A percentile compares a stretch with the other conserved stretches of the same genome.
phyloP scores from a whole-genome alignment of 2,113 vertebrate species.

The Seriola rivoliana region DNA sequence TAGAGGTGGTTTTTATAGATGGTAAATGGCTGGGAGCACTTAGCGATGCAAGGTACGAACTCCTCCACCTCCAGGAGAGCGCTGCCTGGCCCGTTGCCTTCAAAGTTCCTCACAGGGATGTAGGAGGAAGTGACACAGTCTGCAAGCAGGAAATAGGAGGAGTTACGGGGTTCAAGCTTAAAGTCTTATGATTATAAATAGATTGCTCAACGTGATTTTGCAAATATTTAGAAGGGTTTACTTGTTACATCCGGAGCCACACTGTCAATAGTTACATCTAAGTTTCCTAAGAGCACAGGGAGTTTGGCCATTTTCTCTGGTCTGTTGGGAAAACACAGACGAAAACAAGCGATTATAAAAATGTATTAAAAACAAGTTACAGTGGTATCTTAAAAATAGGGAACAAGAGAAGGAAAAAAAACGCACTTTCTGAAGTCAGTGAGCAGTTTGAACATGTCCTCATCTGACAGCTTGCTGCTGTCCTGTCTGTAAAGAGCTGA shows the following conservation, averaged over 20 bases:
- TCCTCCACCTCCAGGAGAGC: conserved; percentile 94
- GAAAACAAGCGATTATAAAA: background rate
- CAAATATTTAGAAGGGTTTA: conserved; percentile 81
- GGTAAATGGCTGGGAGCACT: conserved; percentile 95
- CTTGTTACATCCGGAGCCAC: conserved; percentile 92
- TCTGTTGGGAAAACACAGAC: conserved; percentile 76
- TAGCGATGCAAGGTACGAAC: conserved; percentile 95
- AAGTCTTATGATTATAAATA: background rate
- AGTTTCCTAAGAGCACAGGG: conserved; percentile 95
- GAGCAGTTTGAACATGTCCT: conserved; percentile 96
- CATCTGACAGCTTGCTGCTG: conserved; percentile 96
- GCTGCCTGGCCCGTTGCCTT: conserved; percentile 81
- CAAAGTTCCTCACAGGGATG: conserved; percentile 93
- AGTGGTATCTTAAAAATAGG: background rate
- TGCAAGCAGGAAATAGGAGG: conserved; percentile 65
- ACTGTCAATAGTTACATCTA: conserved; percentile 95
- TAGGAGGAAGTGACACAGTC: conserved; percentile 97
- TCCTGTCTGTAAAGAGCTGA: conserved; percentile 96
- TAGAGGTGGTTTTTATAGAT: conserved; percentile 98
- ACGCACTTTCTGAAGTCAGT: conserved; percentile 97
- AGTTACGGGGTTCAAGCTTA: background rate
- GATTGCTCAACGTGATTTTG: background rate
- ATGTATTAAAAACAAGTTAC: background rate
- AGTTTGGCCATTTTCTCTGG: conserved; percentile 99
- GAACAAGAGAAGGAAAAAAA: too few relatives aligned